Evolutionary conservation across 2,113 vertebrate species (phyloP), one percentile per base, ranked within the genome.

Genomic region (Hippocampus abdominalis): DNA sequence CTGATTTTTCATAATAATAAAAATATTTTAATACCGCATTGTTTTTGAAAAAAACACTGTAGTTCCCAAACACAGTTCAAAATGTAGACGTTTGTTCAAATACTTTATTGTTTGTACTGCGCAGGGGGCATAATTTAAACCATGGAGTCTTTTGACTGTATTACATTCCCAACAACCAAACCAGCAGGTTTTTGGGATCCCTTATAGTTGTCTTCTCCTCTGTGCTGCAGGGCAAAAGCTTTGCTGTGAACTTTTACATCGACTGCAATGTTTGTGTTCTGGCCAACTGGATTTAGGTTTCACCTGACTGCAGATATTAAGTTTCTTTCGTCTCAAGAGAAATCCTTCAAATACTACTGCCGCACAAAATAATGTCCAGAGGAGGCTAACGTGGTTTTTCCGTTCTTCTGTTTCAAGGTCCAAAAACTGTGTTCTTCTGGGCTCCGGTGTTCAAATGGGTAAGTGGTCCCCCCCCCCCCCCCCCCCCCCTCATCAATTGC

Each of bases 381-480:
- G 21, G 12, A 3, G 44, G 15, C 39, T 73, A 2, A 68, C 11
- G 66, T 9, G 5, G 32, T 56, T 48, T 39, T 1, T 0, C 23
- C 1, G 10, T 57, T 36, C 48, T 59, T 71, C 4, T 76, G 29
- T 71, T 82, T 79, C 3, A 61, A 99, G 97, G 97, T 91, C 97
- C 97, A 62, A 96, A 88, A 90, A 99, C 97, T 7, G 95, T 99
- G 70, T 98, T 98, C 90, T 99, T 99, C 92, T 99, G 97, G 97
- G 96, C 97, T 75, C 97, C 97, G 29, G 1, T 98, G 90, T 98
- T 98, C 93, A 99, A 99, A 94, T 99, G 97, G 97, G 97, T 98
- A 91, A 91, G 92, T 69, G 74, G 0, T 3, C n/a, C n/a, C n/a
- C n/a, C n/a, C n/a, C n/a, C n/a, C n/a, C n/a, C 20, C 5, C 5